phyloP scores from a whole-genome alignment of 2,888 invertebrate species.

The Chrysotoxum bicinctum region DNA sequence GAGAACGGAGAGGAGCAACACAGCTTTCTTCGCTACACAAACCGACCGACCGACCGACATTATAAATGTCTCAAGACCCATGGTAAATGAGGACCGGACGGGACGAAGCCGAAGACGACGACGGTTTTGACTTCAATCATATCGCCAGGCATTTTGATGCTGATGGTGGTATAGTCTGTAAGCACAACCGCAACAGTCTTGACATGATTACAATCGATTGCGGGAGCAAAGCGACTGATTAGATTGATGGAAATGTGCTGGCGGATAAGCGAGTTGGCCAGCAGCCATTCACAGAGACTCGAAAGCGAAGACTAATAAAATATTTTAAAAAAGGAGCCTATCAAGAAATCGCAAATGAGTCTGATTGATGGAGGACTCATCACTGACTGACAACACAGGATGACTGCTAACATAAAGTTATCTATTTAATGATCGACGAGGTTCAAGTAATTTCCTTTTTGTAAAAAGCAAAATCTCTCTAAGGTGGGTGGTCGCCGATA shows the following conservation, averaged over 20 bases:
- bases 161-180: neutral
- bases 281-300: neutral
- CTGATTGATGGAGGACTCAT: slow-evolving; percentile 64
- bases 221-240: slow-evolving; percentile 66
- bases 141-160: slow-evolving; percentile 68
- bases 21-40: slow-evolving; percentile 5
- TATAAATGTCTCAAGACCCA: neutral
- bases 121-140: slow-evolving; percentile 71
- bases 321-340: slow-evolving; percentile 55
- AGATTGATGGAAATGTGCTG: slow-evolving; percentile 62
- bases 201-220: slow-evolving; percentile 69
- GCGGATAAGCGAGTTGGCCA: slow-evolving; percentile 27
- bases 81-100: neutral
- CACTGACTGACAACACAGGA: slow-evolving; percentile 48
- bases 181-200: slow-evolving; percentile 46
- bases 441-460: neutral
- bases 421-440: slow-evolving; percentile 64
- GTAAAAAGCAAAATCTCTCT: neutral
- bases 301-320: slow-evolving; percentile 50
- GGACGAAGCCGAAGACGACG: neutral
- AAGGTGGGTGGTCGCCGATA: neutral
- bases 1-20: slow-evolving; percentile 57
- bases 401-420: slow-evolving; percentile 66
- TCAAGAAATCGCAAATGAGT: slow-evolving; percentile 57
- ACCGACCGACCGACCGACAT: neutral